Base-by-base conservation (phyloP, 37 sponge, comb jelly and placozoan genomes). In the Eunapius fragilis region DNA sequence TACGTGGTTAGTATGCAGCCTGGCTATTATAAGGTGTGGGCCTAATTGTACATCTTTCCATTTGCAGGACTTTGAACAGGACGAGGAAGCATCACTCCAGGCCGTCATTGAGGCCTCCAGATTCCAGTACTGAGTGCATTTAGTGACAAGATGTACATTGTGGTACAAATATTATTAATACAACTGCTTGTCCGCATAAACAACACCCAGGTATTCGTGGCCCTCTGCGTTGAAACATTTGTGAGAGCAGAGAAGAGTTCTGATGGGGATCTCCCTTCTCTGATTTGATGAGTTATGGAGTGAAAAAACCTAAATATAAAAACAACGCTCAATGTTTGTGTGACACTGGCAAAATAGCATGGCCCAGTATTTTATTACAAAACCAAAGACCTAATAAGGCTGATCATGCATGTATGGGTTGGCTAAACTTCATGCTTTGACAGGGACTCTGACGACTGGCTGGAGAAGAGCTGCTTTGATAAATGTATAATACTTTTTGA, bases 1-100 rank as follows among this genome's bases (percentile, higher is more conserved):
- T 95, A 76, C 82, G 93, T 95, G 89, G 96, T 95, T 36, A 76
- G 92, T 80, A 26, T 19, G 25, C 67, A 45, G 28, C 3, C 67
- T 6, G 38, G 67, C 28, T 30, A 10, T 9, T 4, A 11, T 4
- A 45, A 9, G 4, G 47, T 45, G 47, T 4, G 47, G 4, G 7
- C 9, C 7, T 11, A n/a, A 10, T 58, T 58, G 58, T 58, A 41
- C 6, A 3, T 6, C 41, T 6, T 26, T 34, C 3, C 2, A 31
- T 26, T 67, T 35, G 7, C 50, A 93, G 93, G 93, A 93, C 70
- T 93, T 86, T 73, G 84, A 82, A 25, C 82, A 86, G 68, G 93
- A 93, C 83, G 93, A 93, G 25, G 89, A 93, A 67, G 79, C 76
- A 17, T 47, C 89, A 9, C 72, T 93, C 24, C 83, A 86, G 71